Evolutionary conservation across 1,140 invertebrate genomes (phyloP).

Genomic region (Pachypsylla venusta): DNA sequence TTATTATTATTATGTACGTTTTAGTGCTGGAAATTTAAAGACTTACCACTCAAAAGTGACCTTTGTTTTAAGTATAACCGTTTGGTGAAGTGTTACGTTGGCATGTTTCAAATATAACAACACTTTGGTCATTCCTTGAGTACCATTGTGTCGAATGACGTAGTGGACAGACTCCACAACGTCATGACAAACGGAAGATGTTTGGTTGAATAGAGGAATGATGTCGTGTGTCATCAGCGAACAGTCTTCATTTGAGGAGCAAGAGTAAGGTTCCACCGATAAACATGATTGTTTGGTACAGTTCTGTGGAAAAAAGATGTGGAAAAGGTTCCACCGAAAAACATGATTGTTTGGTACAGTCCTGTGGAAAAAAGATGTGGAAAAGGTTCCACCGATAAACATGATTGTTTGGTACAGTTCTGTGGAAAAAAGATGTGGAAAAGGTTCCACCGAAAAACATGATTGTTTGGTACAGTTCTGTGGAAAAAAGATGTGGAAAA

Average conservation of each 20-base stretch:
- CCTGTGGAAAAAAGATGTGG: constrained; percentile 30
- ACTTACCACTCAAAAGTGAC: constrained; percentile 34
- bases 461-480: too few relatives aligned
- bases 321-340: constrained; percentile 29
- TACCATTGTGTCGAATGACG: constrained; percentile 40
- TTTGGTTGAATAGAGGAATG: constrained; percentile 7
- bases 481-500: too few relatives aligned
- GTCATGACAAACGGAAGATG: constrained; percentile 25
- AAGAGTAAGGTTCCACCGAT: constrained; percentile 31
- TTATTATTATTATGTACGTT: too few relatives aligned
- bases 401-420: constrained; percentile 36
- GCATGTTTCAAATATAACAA: constrained; percentile 31
- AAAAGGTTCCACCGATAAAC: constrained; percentile 32
- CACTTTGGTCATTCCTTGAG: constrained; percentile 34
- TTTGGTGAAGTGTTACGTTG: constrained; percentile 28
- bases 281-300: constrained; percentile 37
- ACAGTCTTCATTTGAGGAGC: constrained; percentile 22
- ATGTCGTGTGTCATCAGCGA: constrained; percentile 4
- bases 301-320: too few relatives aligned
- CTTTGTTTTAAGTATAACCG: constrained; percentile 35
- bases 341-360: constrained; percentile 37
- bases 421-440: constrained; percentile 29
- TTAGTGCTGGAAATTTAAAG: too few relatives aligned
- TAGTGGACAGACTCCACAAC: constrained; percentile 36
- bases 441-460: too few relatives aligned